A percentile compares a stretch with the other conserved stretches of the same genome.
phyloP scores from a whole-genome alignment of 2,888 invertebrate genomes.

The Argyresthia goedartella region DNA sequence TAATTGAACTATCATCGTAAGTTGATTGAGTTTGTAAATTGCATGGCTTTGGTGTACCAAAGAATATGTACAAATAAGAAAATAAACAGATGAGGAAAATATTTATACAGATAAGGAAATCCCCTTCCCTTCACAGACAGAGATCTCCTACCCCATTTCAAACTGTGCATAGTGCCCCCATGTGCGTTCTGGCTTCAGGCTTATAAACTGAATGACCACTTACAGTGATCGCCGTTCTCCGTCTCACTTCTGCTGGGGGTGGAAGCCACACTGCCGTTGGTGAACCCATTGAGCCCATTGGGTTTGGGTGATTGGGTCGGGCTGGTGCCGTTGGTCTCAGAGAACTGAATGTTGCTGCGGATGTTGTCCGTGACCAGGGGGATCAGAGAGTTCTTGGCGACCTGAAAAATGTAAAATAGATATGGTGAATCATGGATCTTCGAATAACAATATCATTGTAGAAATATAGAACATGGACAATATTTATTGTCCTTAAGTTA shows the following conservation, averaged over 20 bases:
- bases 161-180: slow-evolving; percentile 31
- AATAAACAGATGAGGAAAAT: too few relatives aligned
- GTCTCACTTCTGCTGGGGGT: slow-evolving; percentile 66
- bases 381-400: slow-evolving; percentile 53
- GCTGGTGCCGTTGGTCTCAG: slow-evolving; percentile 42
- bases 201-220: slow-evolving; percentile 47
- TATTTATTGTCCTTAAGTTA: too few relatives aligned
- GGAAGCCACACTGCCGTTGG: slow-evolving; percentile 49
- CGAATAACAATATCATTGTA: too few relatives aligned
- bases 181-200: slow-evolving; percentile 5
- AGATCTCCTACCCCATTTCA: not conserved
- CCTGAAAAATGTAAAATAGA: slow-evolving; percentile 30
- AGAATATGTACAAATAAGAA: too few relatives aligned
- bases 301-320: slow-evolving; percentile 35
- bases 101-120: too few relatives aligned
- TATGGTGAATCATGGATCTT: not conserved
- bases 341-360: slow-evolving; percentile 72
- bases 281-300: slow-evolving; percentile 9
- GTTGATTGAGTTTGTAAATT: too few relatives aligned
- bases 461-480: too few relatives aligned
- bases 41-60: too few relatives aligned
- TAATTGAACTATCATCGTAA: too few relatives aligned
- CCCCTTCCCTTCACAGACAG: too few relatives aligned
- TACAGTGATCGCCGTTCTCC: slow-evolving; percentile 58
- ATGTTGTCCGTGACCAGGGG: slow-evolving; percentile 72